These are phyloP conservation scores for Rhadinocentrus ornatus DNA, from an alignment of 2,797 vertebrate species.

Conservation along the genomic window DNA sequence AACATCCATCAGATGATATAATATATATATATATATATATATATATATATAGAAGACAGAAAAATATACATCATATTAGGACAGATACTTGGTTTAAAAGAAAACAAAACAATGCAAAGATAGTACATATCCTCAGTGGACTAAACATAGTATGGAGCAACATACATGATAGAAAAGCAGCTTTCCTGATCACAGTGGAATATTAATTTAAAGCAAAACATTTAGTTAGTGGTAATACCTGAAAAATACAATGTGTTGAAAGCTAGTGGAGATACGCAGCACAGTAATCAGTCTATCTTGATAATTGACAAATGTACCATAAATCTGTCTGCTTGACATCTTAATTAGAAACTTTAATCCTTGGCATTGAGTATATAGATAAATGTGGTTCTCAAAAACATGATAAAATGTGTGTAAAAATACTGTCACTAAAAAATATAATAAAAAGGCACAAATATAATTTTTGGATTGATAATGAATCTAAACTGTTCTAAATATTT, in stretches of 20 bases:
- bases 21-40: not conserved
- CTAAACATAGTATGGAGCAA: conserved; percentile 1
- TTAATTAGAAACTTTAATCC: conserved; percentile 5
- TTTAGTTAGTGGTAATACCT: conserved; percentile 36
- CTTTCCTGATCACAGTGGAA: conserved; percentile 41
- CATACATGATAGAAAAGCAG: conserved; percentile 25
- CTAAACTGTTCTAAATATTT: not conserved
- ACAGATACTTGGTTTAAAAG: conserved; percentile 57
- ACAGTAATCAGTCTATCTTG: conserved; percentile 25
- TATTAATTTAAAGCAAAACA: conserved; percentile 12
- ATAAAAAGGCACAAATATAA: conserved; percentile 34
- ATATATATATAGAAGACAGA: conserved; percentile 32
- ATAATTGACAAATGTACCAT: conserved; percentile 56
- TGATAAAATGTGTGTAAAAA: conserved; percentile 31
- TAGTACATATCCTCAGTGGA: conserved; percentile 9
- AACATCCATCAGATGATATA: conserved; percentile 22
- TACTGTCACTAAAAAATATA: conserved; percentile 24
- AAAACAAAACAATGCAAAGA: not conserved
- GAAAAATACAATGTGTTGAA: conserved; percentile 36
- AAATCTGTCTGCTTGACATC: conserved; percentile 9
- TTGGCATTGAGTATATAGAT: conserved; percentile 17
- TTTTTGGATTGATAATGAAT: conserved; percentile 15
- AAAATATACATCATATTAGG: conserved; percentile 52
- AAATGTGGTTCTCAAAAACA: conserved; percentile 25
- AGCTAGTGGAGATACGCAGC: conserved; percentile 51